Conservation (phyloP, 1,140 invertebrate species). For the Drosophila miranda region DNA sequence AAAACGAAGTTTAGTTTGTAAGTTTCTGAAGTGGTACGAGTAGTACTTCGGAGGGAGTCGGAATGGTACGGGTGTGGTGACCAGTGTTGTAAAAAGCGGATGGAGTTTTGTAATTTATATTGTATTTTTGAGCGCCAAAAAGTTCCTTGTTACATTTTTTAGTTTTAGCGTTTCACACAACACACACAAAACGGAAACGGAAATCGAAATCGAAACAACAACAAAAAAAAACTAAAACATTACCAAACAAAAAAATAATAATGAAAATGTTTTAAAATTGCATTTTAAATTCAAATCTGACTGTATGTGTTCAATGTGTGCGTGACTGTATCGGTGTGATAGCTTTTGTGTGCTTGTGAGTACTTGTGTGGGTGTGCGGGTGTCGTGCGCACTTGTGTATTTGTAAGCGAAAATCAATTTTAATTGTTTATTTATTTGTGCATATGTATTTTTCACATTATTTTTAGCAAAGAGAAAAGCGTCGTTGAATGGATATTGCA, state of each 20-base stretch:
- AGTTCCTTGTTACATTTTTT: slow-evolving; percentile 80
- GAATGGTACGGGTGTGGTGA: slow-evolving; percentile 21
- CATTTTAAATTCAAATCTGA: slow-evolving; percentile 76
- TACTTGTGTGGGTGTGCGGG: slow-evolving; percentile 19
- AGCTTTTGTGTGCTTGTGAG: background rate
- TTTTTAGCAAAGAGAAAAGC: slow-evolving; percentile 50
- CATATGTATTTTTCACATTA: slow-evolving; percentile 73
- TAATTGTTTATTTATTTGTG: slow-evolving; percentile 73
- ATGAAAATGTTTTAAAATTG: slow-evolving; percentile 73
- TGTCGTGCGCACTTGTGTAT: slow-evolving; percentile 37
- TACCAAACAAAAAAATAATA: slow-evolving; percentile 37
- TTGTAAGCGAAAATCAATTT: slow-evolving; percentile 61
- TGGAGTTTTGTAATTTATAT: slow-evolving; percentile 74
- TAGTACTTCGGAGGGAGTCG: slow-evolving; percentile 29
- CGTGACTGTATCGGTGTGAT: slow-evolving; percentile 24
- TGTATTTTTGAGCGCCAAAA: slow-evolving; percentile 79
- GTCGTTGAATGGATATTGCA: slow-evolving; percentile 35
- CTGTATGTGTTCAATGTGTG: slow-evolving; percentile 70
- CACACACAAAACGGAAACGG: slow-evolving; percentile 22
- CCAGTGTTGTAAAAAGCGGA: slow-evolving; percentile 66
- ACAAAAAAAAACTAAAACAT: slow-evolving; percentile 24
- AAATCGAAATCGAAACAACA: no score
- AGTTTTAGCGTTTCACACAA: slow-evolving; percentile 69
- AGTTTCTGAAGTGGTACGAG: slow-evolving; percentile 44
- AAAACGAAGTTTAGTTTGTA: slow-evolving; percentile 43